phyloP scores from a whole-genome alignment of 2,888 invertebrate species.

The Miltochrista miniata region DNA sequence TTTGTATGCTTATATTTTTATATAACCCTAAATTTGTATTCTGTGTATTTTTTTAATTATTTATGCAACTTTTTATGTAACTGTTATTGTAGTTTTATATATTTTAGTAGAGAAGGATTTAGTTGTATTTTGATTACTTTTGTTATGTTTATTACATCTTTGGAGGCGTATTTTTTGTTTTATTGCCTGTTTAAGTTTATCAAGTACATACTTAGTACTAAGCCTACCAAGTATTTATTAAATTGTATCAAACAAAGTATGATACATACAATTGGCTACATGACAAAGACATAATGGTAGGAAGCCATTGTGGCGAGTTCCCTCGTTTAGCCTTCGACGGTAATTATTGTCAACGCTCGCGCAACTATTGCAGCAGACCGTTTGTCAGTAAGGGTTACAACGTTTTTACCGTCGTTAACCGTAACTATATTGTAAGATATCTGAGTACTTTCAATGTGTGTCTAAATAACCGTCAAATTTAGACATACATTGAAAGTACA shows the following conservation, averaged over 20 bases:
- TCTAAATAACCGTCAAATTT: neutral
- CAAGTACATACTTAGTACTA: too few species aligned
- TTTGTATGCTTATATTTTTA: constrained; percentile 34
- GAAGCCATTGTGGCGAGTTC: constrained; percentile 60
- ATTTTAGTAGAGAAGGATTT: constrained; percentile 31
- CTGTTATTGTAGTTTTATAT: constrained; percentile 23
- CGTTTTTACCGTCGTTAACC: constrained; percentile 28
- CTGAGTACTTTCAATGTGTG: neutral
- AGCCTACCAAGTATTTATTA: too few species aligned
- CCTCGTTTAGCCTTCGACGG: constrained; percentile 61
- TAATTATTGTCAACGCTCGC: constrained; percentile 53
- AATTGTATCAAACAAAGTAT: neutral
- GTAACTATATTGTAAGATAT: constrained; percentile 10
- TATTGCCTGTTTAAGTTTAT: constrained; percentile 36
- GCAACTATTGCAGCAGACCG: constrained; percentile 29
- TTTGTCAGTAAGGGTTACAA: constrained; percentile 28
- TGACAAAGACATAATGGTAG: constrained; percentile 50
- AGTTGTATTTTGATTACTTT: constrained; percentile 33
- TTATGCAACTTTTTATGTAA: constrained; percentile 22
- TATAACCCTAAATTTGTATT: constrained; percentile 24
- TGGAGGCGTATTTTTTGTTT: constrained; percentile 49
- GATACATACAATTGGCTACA: constrained; percentile 25
- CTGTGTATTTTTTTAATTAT: constrained; percentile 28
- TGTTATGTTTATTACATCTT: constrained; percentile 51
- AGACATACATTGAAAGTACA: too few species aligned